Evolutionary conservation across 2,113 vertebrate genomes (phyloP), one percentile per base, ranked within the genome.

Genomic region (Campylomormyrus tamandua): DNA sequence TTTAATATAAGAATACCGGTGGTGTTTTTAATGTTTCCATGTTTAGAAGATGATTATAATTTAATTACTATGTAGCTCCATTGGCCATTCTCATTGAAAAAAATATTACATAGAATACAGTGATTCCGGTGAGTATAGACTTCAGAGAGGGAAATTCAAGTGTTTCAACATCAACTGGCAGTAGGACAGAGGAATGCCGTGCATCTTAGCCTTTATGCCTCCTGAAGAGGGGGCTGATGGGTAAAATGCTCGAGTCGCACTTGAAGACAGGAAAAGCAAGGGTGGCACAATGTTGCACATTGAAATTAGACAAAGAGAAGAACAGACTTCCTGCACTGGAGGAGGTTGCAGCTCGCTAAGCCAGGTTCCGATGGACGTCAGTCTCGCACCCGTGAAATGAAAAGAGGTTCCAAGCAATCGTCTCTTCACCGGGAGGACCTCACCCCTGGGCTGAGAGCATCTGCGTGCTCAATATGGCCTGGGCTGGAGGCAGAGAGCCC

Each of bases 391-490:
- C 83, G 45, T 84, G 83, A 48, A 84, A 48, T 45, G 83, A 84
- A 46, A 45, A 45, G 21, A 53, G 50, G n/a, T 27, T 87, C 49
- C 50, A 87, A 87, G 85, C 85, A 53, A 52, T 87, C 49, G n/a
- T 52, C 13, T 87, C n/a, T 53, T 17, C 50, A 35, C 85, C 13
- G 0, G 27, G 19, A 19, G 21, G 50, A 87, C 85, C n/a, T 87
- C 85, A 87, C 50, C 85, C 85, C 50, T 87, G 85, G 48, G 85
- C 50, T 56, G 48, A 39, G 85, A 87, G 85, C 85, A 87, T 87
- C 85, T 87, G 85, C 50, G 85, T 19, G 85, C 85, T 87, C 50
- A 87, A 87, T 87, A 87, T 87, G 85, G 85, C 85, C 85, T 35
- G 49, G 17, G 85, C 85, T 53, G n/a, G 27, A 87, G 50, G 49